Evolutionary conservation across 2,888 invertebrate species (phyloP).

Genomic region (Caenorhabditis sp.): DNA sequence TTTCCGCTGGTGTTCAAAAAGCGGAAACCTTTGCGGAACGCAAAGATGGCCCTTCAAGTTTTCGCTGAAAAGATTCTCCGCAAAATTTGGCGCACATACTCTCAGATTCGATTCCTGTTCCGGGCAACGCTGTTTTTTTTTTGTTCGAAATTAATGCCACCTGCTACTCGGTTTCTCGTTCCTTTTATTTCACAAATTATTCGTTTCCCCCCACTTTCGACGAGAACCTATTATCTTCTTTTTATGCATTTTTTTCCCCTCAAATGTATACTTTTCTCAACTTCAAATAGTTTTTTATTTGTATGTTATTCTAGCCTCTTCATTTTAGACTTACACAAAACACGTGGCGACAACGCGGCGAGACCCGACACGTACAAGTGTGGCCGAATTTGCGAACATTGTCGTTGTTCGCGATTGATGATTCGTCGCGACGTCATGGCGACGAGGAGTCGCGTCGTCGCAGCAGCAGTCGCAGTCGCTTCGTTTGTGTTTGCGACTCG

Average conservation of each 20-base stretch:
- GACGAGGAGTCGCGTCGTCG: no score
- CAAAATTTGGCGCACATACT: no score
- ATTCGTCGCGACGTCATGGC: conserved; percentile 57
- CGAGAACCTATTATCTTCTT: background rate
- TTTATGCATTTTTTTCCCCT: background rate
- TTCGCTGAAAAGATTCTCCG: no score
- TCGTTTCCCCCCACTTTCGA: background rate
- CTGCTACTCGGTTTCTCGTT: conserved; percentile 13
- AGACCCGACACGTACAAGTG: conserved; percentile 58
- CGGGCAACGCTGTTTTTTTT: background rate
- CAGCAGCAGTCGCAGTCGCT: no score
- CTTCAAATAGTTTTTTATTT: conserved; percentile 14
- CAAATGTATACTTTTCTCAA: background rate
- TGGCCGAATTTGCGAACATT: conserved; percentile 53
- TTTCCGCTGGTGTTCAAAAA: no score
- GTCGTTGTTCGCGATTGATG: conserved; percentile 55
- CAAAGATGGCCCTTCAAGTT: no score
- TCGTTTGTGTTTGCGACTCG: no score
- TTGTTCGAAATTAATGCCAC: background rate
- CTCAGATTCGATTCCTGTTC: background rate
- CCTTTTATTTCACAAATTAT: background rate
- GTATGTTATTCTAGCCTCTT: background rate
- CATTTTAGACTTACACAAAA: conserved; percentile 45
- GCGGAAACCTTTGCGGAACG: no score
- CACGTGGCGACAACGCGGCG: conserved; percentile 51